A percentile compares a stretch with the other conserved stretches of the same genome.
phyloP scores from a whole-genome alignment of 37 sponge, comb jelly and placozoan species.

The Agelas oroides region DNA sequence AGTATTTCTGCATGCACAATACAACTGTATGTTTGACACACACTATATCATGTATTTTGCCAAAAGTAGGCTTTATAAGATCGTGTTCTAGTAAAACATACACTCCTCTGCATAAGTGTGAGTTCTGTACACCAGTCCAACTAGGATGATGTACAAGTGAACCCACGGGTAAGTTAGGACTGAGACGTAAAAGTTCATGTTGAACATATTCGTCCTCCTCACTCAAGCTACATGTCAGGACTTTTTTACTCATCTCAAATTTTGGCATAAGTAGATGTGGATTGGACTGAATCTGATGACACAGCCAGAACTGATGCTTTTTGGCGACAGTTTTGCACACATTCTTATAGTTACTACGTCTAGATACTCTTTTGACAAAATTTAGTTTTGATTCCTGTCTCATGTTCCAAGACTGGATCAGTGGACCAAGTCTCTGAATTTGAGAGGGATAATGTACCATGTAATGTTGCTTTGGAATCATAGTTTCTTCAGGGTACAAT shows the following conservation, averaged over 20 bases:
- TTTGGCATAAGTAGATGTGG: background rate
- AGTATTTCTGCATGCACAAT: background rate
- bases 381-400: constrained; percentile 51
- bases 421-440: constrained; percentile 41
- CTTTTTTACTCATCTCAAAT: constrained; percentile 29
- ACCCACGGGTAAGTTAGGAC: background rate
- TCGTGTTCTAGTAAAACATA: constrained; percentile 15
- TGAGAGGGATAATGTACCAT: constrained; percentile 55
- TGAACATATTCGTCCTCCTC: constrained; percentile 10
- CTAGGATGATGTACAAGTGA: constrained; percentile 16
- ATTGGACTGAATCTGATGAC: constrained; percentile 22
- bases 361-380: constrained; percentile 28
- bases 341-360: constrained; percentile 50
- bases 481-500: constrained; percentile 19
- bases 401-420: constrained; percentile 49
- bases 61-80: constrained; percentile 7
- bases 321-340: constrained; percentile 39
- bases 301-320: constrained; percentile 46
- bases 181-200: background rate
- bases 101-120: background rate
- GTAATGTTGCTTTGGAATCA: constrained; percentile 46
- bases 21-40: constrained; percentile 9
- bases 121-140: constrained; percentile 25
- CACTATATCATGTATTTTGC: constrained; percentile 25
- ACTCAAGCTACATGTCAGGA: background rate